Evolutionary conservation across 2,888 invertebrate genomes (phyloP), one percentile per base, ranked within the genome.

Genomic region (Heliothis peltigera): DNA sequence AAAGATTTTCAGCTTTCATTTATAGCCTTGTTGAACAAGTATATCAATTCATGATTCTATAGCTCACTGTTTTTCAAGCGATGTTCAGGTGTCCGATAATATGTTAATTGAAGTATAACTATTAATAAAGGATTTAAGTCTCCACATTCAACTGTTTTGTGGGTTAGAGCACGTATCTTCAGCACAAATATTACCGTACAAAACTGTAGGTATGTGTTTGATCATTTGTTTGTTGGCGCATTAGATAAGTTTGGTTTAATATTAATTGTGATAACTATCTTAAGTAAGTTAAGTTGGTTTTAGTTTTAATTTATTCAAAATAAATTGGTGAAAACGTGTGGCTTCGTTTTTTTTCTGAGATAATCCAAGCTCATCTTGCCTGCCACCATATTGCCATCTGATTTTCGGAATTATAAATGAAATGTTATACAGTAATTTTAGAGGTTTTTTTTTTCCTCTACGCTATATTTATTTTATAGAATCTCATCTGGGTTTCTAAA

Each of bases 211-310:
- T 64, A 55, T 70, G 63, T 65, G 56, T 72, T 81, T 80, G 78
- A 81, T 84, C 25, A 81, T 87, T 82, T 84, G 83, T 84, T 85
- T 74, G 71, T 66, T 75, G 81, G 82, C 81, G 63, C 57, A 70
- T 71, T 68, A 35, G 8, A 57, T 81, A 10, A 77, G 58, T 62
- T 70, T 77, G 71, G 79, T 78, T 64, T 78, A 8, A 46, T 65
- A 62, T 57, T 79, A 79, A 83, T 87, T 89, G 89, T 89, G 89
- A 89, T 89, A 89, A 88, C 85, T 84, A 77, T 68, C 47, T 70
- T 86, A 80, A 79, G 64, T 63, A 78, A 81, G 70, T 74, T 81
- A 79, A 76, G 64, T 77, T 79, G 76, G 75, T 80, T 71, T 70
- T 84, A 80, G 72, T 62, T 66, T 56, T 84, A 82, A 83, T 63